These are phyloP conservation scores for Caenorhabditis sp. DNA, from an alignment of 2,888 invertebrate species.

Conservation along the genomic window DNA sequence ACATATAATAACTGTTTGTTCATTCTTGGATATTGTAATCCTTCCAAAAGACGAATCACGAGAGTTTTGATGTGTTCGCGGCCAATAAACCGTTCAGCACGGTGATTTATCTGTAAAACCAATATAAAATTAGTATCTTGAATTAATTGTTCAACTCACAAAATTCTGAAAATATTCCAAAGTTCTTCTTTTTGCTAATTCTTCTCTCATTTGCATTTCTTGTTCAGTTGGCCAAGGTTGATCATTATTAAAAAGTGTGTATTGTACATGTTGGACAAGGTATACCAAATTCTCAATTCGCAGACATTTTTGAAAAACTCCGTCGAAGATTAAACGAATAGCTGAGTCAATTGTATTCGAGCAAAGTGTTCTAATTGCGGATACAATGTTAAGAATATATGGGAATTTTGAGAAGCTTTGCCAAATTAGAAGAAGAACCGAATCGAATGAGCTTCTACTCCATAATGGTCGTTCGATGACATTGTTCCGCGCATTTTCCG, in stretches of 20 bases:
- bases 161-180: slow-evolving; percentile 45
- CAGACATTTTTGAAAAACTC: slow-evolving; percentile 16
- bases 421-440: slow-evolving; percentile 30
- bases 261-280: slow-evolving; percentile 48
- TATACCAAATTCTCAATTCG: slow-evolving; percentile 30
- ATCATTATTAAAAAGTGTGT: slow-evolving; percentile 50
- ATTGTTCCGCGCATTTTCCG: slow-evolving; percentile 3
- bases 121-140: background rate
- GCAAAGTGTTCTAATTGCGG: slow-evolving; percentile 23
- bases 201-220: slow-evolving; percentile 61
- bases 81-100: slow-evolving; percentile 35
- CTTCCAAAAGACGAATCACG: slow-evolving; percentile 40
- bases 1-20: slow-evolving; percentile 81
- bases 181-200: slow-evolving; percentile 58
- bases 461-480: background rate
- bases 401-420: slow-evolving; percentile 9
- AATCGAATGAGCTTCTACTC: slow-evolving; percentile 25
- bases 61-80: slow-evolving; percentile 34
- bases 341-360: slow-evolving; percentile 17
- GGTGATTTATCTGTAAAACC: slow-evolving; percentile 35
- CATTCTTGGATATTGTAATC: slow-evolving; percentile 75
- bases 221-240: slow-evolving; percentile 49
- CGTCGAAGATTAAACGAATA: slow-evolving; percentile 5
- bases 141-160: slow-evolving; percentile 7
- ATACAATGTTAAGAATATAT: slow-evolving; percentile 15